Evolutionary conservation across 2,113 vertebrate genomes (phyloP).

Genomic region (Solenodon paradoxus): DNA sequence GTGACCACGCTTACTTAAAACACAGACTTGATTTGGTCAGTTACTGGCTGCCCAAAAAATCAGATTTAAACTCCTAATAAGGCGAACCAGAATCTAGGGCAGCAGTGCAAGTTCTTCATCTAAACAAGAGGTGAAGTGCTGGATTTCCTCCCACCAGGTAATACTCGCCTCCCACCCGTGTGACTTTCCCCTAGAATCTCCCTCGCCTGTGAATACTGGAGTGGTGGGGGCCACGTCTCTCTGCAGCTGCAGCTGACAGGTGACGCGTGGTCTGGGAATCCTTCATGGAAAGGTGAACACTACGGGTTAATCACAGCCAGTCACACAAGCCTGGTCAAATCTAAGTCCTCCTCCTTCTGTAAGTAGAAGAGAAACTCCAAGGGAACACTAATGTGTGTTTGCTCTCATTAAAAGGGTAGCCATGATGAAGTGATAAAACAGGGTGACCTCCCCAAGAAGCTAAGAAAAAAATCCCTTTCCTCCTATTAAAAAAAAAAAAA

Average conservation of each 20-base stretch:
- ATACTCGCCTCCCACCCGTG: slow-evolving; percentile 11
- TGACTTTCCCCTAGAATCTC: neutral
- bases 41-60: neutral
- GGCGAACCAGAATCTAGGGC: neutral
- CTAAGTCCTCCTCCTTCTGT: neutral
- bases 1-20: neutral
- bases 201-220: neutral
- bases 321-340: neutral
- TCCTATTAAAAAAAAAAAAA: neutral
- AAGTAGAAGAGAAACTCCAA: neutral
- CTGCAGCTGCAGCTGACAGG: slow-evolving; percentile 21
- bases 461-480: neutral
- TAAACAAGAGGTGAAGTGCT: neutral
- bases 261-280: neutral
- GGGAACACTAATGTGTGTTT: neutral
- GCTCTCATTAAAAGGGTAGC: neutral
- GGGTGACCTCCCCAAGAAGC: neutral
- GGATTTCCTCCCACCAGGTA: neutral
- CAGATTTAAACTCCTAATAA: neutral
- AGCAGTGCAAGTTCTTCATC: neutral
- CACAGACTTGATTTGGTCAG: neutral
- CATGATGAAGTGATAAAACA: neutral
- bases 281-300: neutral
- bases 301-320: neutral
- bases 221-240: slow-evolving; percentile 2